phyloP scores from a whole-genome alignment of 2,888 invertebrate species.

The Lycocerus yunnanus region DNA sequence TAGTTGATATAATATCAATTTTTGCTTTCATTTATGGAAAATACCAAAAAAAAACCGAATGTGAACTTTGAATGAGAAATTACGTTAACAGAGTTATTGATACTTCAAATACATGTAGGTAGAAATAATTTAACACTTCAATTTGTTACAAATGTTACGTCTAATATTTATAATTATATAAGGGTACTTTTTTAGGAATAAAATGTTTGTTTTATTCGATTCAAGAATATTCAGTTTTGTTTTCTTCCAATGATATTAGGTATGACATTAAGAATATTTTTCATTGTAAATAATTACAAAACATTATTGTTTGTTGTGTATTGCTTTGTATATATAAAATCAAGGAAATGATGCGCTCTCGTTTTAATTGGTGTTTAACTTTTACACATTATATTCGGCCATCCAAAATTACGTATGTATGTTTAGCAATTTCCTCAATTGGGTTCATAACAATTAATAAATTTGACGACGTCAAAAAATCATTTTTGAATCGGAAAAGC shows the following conservation, averaged over 20 bases:
- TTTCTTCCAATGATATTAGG: neutral
- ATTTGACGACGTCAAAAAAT: too few species aligned
- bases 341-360: constrained; percentile 25
- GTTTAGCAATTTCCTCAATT: too few species aligned
- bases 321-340: constrained; percentile 27
- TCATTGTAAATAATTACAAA: constrained; percentile 7
- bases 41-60: neutral
- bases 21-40: neutral
- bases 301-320: constrained; percentile 1
- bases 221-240: neutral
- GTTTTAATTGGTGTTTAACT: constrained; percentile 20
- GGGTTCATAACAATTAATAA: too few species aligned
- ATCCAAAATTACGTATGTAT: too few species aligned
- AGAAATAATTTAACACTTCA: neutral
- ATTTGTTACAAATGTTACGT: neutral
- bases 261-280: neutral
- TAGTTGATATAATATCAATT: neutral
- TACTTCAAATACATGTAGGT: neutral
- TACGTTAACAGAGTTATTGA: neutral
- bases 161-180: neutral
- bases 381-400: neutral
- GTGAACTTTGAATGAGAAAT: neutral
- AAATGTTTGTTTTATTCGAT: neutral
- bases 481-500: neutral
- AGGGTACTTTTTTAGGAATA: neutral